Evolutionary conservation across 1,140 invertebrate genomes (phyloP).

Genomic region (Bombus soroeensis): DNA sequence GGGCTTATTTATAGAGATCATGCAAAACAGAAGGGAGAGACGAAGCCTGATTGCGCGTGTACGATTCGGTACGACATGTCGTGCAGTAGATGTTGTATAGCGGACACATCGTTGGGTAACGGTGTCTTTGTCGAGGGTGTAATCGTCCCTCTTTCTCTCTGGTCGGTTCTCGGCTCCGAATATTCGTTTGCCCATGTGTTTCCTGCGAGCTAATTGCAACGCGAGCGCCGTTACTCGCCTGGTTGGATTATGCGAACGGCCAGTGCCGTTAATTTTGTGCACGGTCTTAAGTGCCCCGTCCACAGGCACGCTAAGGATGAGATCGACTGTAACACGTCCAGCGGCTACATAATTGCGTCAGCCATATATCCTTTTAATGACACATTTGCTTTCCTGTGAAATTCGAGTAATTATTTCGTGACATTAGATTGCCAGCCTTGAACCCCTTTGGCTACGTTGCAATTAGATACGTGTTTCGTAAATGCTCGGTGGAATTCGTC

Average conservation of each 20-base stretch:
- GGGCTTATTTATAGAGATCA: constrained; percentile 65
- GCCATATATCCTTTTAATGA: constrained; percentile 15
- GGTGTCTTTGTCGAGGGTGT: constrained; percentile 71
- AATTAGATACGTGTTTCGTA: background rate
- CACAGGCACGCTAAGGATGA: constrained; percentile 56
- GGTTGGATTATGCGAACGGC: constrained; percentile 73
- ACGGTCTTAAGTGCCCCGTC: constrained; percentile 51
- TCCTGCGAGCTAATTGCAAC: constrained; percentile 76
- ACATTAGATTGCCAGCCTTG: background rate
- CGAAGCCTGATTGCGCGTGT: constrained; percentile 37
- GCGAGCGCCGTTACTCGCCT: constrained; percentile 72
- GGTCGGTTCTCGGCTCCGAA: constrained; percentile 51
- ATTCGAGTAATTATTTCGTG: constrained; percentile 11
- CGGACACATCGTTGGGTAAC: constrained; percentile 63
- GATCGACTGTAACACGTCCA: constrained; percentile 46
- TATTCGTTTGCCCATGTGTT: constrained; percentile 73
- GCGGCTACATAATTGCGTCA: constrained; percentile 2
- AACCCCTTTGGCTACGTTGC: background rate
- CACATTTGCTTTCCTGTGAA: background rate
- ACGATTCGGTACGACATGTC: constrained; percentile 57
- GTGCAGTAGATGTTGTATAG: constrained; percentile 63
- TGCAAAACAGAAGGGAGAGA: constrained; percentile 32
- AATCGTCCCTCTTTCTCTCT: constrained; percentile 48
- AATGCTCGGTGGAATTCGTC: background rate
- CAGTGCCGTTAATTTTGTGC: constrained; percentile 72